Conservation (phyloP, 2,113 vertebrate genomes). For the Eira barbara region DNA sequence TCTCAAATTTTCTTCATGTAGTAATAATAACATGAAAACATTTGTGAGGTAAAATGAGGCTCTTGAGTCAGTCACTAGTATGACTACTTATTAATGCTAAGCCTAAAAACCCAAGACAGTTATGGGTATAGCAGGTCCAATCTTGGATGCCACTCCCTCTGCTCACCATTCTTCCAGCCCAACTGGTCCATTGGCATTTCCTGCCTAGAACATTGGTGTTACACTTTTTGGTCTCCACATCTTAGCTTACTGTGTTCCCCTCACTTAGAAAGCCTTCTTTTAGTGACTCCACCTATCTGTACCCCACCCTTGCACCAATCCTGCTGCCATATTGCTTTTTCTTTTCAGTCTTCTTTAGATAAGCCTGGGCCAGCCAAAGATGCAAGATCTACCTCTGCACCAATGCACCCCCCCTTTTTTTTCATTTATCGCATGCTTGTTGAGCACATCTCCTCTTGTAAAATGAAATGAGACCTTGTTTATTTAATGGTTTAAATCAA, state of each 20-base stretch:
- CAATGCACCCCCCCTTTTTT: background rate
- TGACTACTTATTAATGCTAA: background rate
- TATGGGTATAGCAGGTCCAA: constrained; percentile 17
- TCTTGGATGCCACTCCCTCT: background rate
- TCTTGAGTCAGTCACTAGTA: background rate
- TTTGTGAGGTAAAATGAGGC: background rate
- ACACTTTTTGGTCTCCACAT: background rate
- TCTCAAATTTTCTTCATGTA: background rate
- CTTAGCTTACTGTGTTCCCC: background rate
- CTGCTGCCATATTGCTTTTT: background rate
- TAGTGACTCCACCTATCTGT: background rate
- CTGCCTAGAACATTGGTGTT: background rate
- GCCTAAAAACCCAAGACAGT: background rate
- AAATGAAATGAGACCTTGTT: background rate
- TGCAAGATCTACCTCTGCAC: background rate
- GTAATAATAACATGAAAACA: rapidly evolving
- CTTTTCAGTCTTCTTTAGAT: background rate
- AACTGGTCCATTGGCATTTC: background rate
- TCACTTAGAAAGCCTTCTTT: background rate
- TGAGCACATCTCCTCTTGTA: background rate
- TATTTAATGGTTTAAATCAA: background rate
- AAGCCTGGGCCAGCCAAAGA: background rate
- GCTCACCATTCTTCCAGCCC: background rate
- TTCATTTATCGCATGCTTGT: background rate
- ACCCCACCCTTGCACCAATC: background rate